Percentiles rank a stretch among this genome's conserved stretches.
Evolutionary conservation across 2,888 invertebrate genomes (phyloP).

Genomic region (Platycheirus albimanus): DNA sequence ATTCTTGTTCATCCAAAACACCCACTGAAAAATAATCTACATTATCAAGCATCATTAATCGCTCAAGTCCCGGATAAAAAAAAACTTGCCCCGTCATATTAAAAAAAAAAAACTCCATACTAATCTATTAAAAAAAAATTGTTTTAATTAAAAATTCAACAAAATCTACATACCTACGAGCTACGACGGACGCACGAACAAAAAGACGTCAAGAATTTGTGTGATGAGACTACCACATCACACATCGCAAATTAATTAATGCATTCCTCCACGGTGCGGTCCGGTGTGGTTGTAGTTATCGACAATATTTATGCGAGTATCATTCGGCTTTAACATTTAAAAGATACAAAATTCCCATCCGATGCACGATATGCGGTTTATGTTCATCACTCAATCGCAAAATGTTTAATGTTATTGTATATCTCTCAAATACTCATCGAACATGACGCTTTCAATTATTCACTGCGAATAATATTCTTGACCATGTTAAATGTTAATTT

Average conservation of each 20-base stretch:
- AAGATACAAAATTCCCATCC: conserved; percentile 6
- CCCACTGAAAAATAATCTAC: neutral
- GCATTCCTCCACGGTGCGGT: neutral
- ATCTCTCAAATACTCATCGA: conserved; percentile 4
- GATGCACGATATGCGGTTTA: conserved; percentile 1
- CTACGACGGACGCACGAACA: neutral
- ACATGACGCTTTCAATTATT: conserved; percentile 27
- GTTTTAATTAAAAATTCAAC: neutral
- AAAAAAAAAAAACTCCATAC: neutral
- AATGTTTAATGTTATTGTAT: neutral
- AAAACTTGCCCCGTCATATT: neutral
- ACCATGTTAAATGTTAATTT: conserved; percentile 14
- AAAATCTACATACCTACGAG: conserved; percentile 1
- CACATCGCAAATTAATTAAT: neutral
- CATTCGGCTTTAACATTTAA: neutral
- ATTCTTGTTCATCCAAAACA: neutral
- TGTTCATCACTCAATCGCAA: conserved; percentile 3
- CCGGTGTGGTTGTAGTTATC: too few relatives aligned
- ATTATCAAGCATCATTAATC: neutral
- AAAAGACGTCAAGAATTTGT: neutral
- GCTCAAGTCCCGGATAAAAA: neutral
- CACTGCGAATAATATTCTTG: conserved; percentile 14
- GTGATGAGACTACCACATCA: too few relatives aligned
- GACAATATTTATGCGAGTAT: neutral
- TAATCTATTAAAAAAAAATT: neutral